phyloP scores from a whole-genome alignment of 1,140 invertebrate species.

The Batillaria attramentaria region DNA sequence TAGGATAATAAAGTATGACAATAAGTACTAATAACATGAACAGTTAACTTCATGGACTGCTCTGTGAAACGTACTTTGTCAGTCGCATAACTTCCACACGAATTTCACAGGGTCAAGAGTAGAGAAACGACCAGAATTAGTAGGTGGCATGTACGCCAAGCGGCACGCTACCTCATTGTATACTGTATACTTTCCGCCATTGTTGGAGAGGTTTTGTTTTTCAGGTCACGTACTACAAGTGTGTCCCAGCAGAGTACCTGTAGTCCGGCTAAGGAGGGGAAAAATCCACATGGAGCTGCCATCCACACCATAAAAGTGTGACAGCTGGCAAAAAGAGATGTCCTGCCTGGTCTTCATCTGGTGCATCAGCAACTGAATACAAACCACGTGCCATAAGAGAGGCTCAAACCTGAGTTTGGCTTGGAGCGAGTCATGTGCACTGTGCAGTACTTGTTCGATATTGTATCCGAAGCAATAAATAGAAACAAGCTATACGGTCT shows the following conservation, averaged over 20 bases:
- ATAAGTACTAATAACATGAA: too few species aligned
- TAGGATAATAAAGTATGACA: too few species aligned
- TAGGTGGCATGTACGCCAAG: too few species aligned
- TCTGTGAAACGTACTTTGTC: too few species aligned
- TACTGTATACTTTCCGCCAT: background rate
- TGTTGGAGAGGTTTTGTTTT: background rate
- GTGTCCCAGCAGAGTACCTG: background rate
- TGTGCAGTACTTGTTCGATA: background rate
- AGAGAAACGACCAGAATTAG: background rate
- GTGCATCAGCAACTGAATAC: background rate
- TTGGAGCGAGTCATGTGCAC: background rate
- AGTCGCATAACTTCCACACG: too few species aligned
- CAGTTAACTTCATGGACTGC: too few species aligned
- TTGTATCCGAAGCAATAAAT: background rate
- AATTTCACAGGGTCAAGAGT: background rate
- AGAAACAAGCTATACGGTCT: background rate
- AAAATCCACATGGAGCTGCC: background rate
- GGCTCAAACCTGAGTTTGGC: background rate
- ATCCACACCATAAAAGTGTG: background rate
- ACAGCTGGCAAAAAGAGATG: background rate
- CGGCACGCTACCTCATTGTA: too few species aligned
- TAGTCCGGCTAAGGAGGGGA: background rate
- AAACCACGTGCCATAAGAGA: background rate
- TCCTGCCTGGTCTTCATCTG: background rate
- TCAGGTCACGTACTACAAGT: conserved; percentile 24